phyloP scores from a whole-genome alignment of 2,113 vertebrate genomes.

The Zosterops pallidus region DNA sequence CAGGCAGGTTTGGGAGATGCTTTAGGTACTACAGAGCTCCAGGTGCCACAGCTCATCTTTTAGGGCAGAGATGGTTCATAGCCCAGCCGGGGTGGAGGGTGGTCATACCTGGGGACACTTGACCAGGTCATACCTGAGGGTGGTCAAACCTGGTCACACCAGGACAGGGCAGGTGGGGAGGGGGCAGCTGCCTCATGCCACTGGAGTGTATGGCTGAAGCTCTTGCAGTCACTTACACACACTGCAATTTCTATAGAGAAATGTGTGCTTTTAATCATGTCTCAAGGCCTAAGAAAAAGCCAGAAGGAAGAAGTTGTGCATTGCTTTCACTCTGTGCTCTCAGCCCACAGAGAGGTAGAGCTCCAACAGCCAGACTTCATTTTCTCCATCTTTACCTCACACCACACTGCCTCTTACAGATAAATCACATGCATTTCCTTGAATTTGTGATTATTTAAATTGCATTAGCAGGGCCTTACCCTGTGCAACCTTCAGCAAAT shows the following conservation, averaged over 20 bases:
- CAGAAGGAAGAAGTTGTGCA: neutral
- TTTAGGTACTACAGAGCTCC: rapidly evolving
- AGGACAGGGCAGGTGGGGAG: neutral
- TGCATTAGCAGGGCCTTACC: neutral
- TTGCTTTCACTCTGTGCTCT: neutral
- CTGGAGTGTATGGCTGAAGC: neutral
- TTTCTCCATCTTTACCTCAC: neutral
- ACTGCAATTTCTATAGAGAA: rapidly evolving
- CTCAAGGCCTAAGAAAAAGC: neutral
- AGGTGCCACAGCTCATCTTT: neutral
- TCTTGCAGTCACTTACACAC: neutral
- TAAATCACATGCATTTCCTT: neutral
- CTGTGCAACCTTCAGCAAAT: neutral
- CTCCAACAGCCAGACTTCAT: neutral
- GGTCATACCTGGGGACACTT: rapidly evolving
- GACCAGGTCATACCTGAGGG: neutral
- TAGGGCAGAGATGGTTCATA: neutral
- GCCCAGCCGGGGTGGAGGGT: rapidly evolving
- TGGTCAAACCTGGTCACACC: neutral
- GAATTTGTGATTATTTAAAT: neutral
- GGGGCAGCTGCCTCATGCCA: neutral
- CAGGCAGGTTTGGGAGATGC: neutral
- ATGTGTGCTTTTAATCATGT: rapidly evolving
- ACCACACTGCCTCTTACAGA: too few species aligned
- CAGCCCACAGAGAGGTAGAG: neutral